phyloP scores from a whole-genome alignment of 2,113 vertebrate genomes.

The Sturnira hondurensis region DNA sequence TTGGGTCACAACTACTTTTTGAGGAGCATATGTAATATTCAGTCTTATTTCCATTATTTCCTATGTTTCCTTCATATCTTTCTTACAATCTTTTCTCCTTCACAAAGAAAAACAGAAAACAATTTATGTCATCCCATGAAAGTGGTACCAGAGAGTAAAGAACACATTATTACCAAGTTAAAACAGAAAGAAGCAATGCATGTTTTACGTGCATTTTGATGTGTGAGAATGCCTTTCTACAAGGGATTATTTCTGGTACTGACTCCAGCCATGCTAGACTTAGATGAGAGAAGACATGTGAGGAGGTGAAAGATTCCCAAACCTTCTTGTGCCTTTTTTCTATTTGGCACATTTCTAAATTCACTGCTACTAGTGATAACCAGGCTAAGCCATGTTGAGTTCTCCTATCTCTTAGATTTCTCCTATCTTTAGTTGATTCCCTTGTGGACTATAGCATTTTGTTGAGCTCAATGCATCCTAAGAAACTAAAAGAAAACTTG shows the following conservation, averaged over 20 bases:
- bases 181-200: background rate
- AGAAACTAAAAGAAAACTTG: background rate
- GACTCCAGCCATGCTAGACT: background rate
- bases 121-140: background rate
- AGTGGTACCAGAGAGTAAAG: background rate
- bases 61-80: background rate
- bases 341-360: background rate
- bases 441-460: background rate
- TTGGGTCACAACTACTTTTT: background rate
- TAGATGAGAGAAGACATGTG: background rate
- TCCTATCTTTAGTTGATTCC: background rate
- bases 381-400: background rate
- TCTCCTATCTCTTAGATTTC: background rate
- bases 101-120: background rate
- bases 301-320: background rate
- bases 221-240: background rate
- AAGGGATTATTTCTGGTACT: background rate
- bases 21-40: background rate
- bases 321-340: background rate
- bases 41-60: background rate
- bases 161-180: background rate
- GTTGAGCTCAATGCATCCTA: background rate
- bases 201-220: background rate
- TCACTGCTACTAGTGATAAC: background rate
- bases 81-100: background rate